Evolutionary conservation across 64 coral and sea anemone genomes (phyloP), one percentile per base, ranked within the genome.

Genomic region (Actinia equina): DNA sequence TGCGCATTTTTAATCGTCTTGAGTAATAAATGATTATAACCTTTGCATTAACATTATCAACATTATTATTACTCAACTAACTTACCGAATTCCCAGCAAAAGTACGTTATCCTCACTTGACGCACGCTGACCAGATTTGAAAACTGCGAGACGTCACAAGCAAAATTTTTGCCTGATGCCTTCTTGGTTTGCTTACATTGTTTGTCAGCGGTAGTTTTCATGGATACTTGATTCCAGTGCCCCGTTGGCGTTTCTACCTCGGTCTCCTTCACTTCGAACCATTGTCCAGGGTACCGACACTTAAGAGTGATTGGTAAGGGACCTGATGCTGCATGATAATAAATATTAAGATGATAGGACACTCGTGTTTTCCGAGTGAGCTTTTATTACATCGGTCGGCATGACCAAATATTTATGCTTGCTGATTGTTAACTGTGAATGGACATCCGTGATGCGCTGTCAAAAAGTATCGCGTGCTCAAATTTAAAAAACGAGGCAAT

Each of bases 1-100:
- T 37, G 30, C 30, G 30, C 30, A 37, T 37, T 1, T 37, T 37
- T 37, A 37, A 37, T 37, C 30, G 30, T n/a, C n/a, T n/a, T n/a
- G n/a, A n/a, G n/a, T n/a, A n/a, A n/a, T n/a, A n/a, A n/a, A n/a
- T n/a, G n/a, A n/a, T n/a, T n/a, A n/a, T n/a, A n/a, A n/a, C n/a
- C n/a, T n/a, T n/a, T n/a, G n/a, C n/a, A n/a, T n/a, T n/a, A n/a
- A n/a, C n/a, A n/a, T n/a, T n/a, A n/a, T n/a, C n/a, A n/a, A n/a
- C n/a, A n/a, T n/a, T n/a, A n/a, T n/a, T n/a, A n/a, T n/a, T n/a
- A 37, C 1, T 37, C 30, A 37, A 37, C 19, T 49, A 49, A 49
- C 78, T 81, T 81, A 81, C 78, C 78, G 14, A 81, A 81, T 23
- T 81, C 78, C 78, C 78, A 81, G 17, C 78, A 81, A 81, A 7